A percentile compares a stretch with the other conserved stretches of the same genome.
Conservation (phyloP, 2,888 invertebrate genomes). For the Drosophila barbarae region DNA sequence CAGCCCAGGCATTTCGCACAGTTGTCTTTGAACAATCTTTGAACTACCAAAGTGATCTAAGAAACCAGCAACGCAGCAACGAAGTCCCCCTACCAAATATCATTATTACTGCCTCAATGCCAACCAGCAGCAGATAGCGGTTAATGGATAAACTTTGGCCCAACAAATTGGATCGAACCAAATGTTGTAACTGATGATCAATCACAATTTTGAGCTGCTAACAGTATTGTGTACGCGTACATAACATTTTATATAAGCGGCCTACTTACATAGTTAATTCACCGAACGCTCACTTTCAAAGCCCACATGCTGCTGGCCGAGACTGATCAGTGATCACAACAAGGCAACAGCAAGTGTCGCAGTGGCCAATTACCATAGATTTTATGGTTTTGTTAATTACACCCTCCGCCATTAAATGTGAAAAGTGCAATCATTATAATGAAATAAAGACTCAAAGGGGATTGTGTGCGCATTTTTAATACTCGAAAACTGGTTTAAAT, state of each 20-base stretch:
- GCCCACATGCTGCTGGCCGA: slow-evolving; percentile 27
- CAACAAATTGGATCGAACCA: slow-evolving; percentile 27
- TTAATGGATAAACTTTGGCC: slow-evolving; percentile 17
- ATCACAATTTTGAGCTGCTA: slow-evolving; percentile 23
- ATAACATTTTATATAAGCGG: slow-evolving; percentile 23
- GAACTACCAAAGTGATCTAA: slow-evolving; percentile 36
- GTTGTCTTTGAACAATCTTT: slow-evolving; percentile 14
- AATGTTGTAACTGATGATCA: slow-evolving; percentile 29
- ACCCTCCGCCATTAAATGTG: slow-evolving; percentile 11
- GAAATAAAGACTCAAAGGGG: neutral
- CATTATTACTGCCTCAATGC: slow-evolving; percentile 30
- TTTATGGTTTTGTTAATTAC: slow-evolving; percentile 17
- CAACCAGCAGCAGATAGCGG: slow-evolving; percentile 12
- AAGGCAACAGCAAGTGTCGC: slow-evolving; percentile 18
- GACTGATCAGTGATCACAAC: slow-evolving; percentile 4
- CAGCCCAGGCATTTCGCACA: slow-evolving; percentile 22
- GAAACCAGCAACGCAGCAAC: slow-evolving; percentile 7
- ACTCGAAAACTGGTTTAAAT: neutral
- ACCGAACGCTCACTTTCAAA: slow-evolving; percentile 23
- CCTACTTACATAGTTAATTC: slow-evolving; percentile 31
- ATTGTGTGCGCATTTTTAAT: neutral
- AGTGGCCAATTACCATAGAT: slow-evolving; percentile 9
- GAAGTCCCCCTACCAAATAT: slow-evolving; percentile 21
- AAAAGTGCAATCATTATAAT: slow-evolving; percentile 5
- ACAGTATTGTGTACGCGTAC: slow-evolving; percentile 18